Conservation (phyloP, 2,888 invertebrate species). For the Amphipoea oculea region DNA sequence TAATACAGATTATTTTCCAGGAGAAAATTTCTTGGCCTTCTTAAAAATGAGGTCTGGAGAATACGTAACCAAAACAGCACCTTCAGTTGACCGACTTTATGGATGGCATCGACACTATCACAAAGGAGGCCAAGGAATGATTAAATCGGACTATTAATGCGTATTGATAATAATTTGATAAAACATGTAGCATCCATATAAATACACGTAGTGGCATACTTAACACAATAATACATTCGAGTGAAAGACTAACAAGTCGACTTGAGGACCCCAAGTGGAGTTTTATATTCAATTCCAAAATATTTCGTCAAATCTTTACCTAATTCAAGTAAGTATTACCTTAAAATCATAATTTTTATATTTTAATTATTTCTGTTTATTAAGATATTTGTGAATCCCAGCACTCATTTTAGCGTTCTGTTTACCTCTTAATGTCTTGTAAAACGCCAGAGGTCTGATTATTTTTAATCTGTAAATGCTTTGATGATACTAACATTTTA, state of each 20-base stretch:
- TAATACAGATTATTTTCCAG: not conserved
- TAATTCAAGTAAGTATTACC: slow-evolving; percentile 48
- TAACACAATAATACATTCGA: slow-evolving; percentile 39
- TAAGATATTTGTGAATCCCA: not conserved
- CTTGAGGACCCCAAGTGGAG: slow-evolving; percentile 22
- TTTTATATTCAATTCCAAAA: not conserved
- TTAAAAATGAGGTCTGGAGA: not conserved
- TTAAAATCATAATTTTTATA: too few relatives aligned
- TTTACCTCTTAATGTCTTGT: not conserved
- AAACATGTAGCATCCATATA: slow-evolving; percentile 48
- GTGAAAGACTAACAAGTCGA: slow-evolving; percentile 33
- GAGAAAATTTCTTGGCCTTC: not conserved
- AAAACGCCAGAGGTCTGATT: not conserved
- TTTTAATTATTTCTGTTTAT: too few relatives aligned
- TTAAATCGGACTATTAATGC: slow-evolving; percentile 40
- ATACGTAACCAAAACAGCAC: slow-evolving; percentile 17
- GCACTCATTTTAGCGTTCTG: not conserved
- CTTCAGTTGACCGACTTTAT: slow-evolving; percentile 46
- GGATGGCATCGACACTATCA: slow-evolving; percentile 34
- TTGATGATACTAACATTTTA: slow-evolving; percentile 1
- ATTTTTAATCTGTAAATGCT: too few relatives aligned
- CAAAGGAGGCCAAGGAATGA: slow-evolving; percentile 48
- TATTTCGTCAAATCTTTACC: slow-evolving; percentile 1
- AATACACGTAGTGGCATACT: slow-evolving; percentile 33
- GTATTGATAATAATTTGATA: slow-evolving; percentile 53